Evolutionary conservation across 2,113 vertebrate species (phyloP).

Genomic region (Microcebus tavaratra): DNA sequence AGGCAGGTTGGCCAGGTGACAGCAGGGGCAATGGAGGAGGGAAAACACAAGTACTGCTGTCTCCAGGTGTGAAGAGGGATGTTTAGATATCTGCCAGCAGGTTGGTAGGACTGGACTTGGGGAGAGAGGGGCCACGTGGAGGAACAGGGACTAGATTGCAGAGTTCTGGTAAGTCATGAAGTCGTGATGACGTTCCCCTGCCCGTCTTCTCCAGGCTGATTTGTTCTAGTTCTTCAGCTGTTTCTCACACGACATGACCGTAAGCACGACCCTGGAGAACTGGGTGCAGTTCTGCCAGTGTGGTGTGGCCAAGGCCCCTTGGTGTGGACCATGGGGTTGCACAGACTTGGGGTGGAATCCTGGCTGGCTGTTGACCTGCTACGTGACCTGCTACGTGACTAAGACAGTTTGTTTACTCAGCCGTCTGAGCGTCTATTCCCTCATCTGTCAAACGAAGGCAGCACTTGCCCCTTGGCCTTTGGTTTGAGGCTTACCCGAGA

Average conservation of each 20-base stretch:
- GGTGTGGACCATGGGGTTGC: not conserved
- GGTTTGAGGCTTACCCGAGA: not conserved
- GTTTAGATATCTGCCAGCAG: not conserved
- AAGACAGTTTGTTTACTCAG: not conserved
- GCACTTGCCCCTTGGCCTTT: not conserved
- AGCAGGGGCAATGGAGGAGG: not conserved
- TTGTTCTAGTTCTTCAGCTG: not conserved
- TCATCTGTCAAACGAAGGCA: not conserved
- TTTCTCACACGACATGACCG: not conserved
- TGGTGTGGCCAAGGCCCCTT: not conserved
- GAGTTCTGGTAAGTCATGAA: not conserved
- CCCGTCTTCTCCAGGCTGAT: not conserved
- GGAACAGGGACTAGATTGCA: fast-evolving
- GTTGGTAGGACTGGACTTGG: not conserved
- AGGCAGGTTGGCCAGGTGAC: not conserved
- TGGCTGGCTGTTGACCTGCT: not conserved
- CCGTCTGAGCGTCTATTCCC: not conserved
- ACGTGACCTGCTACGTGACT: too few relatives aligned
- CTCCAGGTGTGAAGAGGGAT: not conserved
- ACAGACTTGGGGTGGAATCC: not conserved
- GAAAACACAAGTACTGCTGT: not conserved
- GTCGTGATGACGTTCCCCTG: not conserved
- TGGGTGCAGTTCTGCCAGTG: not conserved
- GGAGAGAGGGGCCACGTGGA: not conserved
- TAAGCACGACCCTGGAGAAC: not conserved